Base-by-base conservation (phyloP, 1,140 invertebrate genomes). In the Drosophila bocki region DNA sequence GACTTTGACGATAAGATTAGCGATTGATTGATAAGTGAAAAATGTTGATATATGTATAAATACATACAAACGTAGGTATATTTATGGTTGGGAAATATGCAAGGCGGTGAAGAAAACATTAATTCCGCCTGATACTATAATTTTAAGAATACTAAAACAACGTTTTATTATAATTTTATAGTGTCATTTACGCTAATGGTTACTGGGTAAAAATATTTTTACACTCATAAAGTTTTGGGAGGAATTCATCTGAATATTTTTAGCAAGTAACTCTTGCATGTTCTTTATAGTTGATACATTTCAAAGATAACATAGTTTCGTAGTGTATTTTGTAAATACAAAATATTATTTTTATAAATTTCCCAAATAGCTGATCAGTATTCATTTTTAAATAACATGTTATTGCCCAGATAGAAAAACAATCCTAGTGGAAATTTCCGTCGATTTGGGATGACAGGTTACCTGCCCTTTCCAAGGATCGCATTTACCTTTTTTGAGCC, bases 1-100 rank as follows among this genome's bases (percentile, higher is more conserved):
- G 61, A 53, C 15, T 70, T 44, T 68, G 47, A 42, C 53, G 67
- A 70, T 70, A 70, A 70, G 67, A 70, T 70, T 70, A 56, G 39
- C 32, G 9, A 17, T 45, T 35, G 48, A 70, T 70, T 70, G 67
- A 70, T 70, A 70, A 70, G 67, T 47, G 48, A 68, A 67, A 67
- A 67, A 45, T 50, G 65, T 33, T 54, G 29, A 51, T 51, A 33
- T 51, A 17, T 32, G 17, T 2, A 45, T 47, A 19, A 29, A 57
- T 64, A n/a, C 22, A 19, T 15, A n/a, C 8, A 8, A 12, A 37
- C 39, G 13, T 32, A 41, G 32, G 26, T 35, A 19, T 54, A 68
- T 70, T 70, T 68, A 70, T 70, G 48, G 32, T 37, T 29, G 62
- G 67, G 48, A 68, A 70, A 45, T 50, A 44, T 22, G 47, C 22